Conservation (phyloP, 2,888 invertebrate species). For the Chirona hameri region DNA sequence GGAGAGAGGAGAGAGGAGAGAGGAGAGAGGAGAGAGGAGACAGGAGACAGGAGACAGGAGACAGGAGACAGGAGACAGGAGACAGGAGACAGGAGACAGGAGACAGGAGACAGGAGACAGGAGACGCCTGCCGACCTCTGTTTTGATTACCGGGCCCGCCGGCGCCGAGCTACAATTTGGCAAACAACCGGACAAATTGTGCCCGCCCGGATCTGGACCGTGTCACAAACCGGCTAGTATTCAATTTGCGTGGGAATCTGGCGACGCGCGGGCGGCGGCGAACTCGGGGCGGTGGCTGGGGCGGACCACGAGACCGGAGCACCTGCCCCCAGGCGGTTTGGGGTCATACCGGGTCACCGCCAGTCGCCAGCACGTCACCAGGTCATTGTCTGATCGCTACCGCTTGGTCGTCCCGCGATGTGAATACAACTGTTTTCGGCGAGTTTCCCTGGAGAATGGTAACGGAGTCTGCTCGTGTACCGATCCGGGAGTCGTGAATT, state of each 20-base stretch:
- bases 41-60: no score
- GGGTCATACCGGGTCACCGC: neutral
- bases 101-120: neutral
- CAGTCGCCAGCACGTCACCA: neutral
- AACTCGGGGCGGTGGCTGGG: neutral
- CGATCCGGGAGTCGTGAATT: no score
- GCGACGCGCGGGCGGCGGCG: no score
- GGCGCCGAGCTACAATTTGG: neutral
- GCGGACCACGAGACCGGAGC: neutral
- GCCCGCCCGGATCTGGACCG: neutral
- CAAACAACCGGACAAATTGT: conserved; percentile 28
- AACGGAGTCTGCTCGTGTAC: no score
- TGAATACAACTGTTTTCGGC: no score
- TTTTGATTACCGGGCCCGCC: neutral
- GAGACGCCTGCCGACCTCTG: neutral
- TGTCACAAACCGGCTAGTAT: conserved; percentile 10
- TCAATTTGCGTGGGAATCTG: conserved; percentile 7
- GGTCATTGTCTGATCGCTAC: neutral
- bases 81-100: neutral
- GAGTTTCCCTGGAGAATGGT: no score
- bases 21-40: no score
- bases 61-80: no score
- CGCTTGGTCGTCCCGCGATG: no score
- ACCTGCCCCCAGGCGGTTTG: neutral
- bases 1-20: no score